Evolutionary conservation across 2,888 invertebrate species (phyloP).

Genomic region (Cosmorhoe ocellata): DNA sequence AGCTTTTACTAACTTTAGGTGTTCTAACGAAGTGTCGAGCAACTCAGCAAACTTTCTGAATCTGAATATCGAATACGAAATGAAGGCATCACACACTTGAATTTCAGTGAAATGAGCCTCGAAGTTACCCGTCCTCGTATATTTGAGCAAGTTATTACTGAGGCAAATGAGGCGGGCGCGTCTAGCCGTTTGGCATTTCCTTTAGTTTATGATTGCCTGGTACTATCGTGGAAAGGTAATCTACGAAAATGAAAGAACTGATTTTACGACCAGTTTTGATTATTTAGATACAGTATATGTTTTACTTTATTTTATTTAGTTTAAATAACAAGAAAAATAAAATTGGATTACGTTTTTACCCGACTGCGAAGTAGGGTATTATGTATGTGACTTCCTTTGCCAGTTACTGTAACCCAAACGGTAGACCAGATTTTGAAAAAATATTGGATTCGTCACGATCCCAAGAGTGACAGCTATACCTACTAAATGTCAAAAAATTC

Average conservation of each 20-base stretch:
- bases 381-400: too few relatives aligned
- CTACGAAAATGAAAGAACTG: conserved; percentile 12
- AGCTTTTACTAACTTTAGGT: too few relatives aligned
- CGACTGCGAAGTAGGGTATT: too few relatives aligned
- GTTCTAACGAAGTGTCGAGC: background rate
- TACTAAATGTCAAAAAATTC: too few relatives aligned
- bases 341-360: too few relatives aligned
- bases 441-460: too few relatives aligned
- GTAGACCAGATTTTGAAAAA: too few relatives aligned
- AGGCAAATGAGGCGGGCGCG: conserved; percentile 24
- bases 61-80: conserved; percentile 23
- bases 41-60: conserved; percentile 12
- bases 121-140: conserved; percentile 8
- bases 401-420: too few relatives aligned
- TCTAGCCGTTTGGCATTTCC: conserved; percentile 26
- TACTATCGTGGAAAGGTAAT: conserved; percentile 21
- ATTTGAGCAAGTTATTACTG: conserved; percentile 26
- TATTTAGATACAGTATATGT: background rate
- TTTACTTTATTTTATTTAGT: background rate
- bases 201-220: conserved; percentile 24
- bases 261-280: conserved; percentile 2
- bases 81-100: conserved; percentile 10
- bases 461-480: too few relatives aligned
- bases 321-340: too few relatives aligned
- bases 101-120: conserved; percentile 23